phyloP scores from a whole-genome alignment of 2,797 vertebrate species.

The Enoplosus armatus region DNA sequence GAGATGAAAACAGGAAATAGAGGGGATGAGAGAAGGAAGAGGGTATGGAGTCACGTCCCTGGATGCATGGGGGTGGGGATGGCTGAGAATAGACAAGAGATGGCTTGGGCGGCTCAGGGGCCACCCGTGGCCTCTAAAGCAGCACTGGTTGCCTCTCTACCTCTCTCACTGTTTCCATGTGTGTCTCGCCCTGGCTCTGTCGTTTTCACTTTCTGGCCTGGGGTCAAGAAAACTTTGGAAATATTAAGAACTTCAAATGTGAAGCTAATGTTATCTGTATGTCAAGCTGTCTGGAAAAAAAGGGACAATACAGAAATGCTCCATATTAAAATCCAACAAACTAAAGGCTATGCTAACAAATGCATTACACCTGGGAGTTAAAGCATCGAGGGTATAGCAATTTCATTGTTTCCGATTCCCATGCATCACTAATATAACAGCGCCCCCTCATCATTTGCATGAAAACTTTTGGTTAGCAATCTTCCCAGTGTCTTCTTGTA shows the following conservation, averaged over 20 bases:
- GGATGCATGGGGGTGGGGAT: conserved; percentile 40
- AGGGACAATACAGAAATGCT: not conserved
- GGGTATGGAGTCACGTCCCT: conserved; percentile 59
- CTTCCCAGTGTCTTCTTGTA: no score
- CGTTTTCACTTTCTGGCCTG: conserved; percentile 5
- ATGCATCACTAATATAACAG: no score
- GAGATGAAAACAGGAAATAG: conserved; percentile 70
- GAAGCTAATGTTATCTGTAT: not conserved
- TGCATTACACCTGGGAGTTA: not conserved
- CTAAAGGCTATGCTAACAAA: not conserved
- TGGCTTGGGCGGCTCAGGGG: conserved; percentile 28
- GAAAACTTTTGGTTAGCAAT: no score
- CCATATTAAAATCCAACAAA: not conserved
- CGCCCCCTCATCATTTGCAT: no score
- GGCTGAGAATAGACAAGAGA: conserved; percentile 60
- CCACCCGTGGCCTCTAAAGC: conserved; percentile 31
- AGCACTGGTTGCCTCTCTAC: conserved; percentile 25
- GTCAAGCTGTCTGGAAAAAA: not conserved
- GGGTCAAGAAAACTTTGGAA: conserved; percentile 12
- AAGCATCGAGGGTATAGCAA: no score
- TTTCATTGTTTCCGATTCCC: no score
- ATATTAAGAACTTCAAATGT: no score
- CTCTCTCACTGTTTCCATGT: conserved; percentile 5
- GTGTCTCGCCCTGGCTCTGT: not conserved
- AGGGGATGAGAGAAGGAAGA: conserved; percentile 53